Base-by-base conservation (phyloP, 1,140 invertebrate species). In the Caenorhabditis elegans region DNA sequence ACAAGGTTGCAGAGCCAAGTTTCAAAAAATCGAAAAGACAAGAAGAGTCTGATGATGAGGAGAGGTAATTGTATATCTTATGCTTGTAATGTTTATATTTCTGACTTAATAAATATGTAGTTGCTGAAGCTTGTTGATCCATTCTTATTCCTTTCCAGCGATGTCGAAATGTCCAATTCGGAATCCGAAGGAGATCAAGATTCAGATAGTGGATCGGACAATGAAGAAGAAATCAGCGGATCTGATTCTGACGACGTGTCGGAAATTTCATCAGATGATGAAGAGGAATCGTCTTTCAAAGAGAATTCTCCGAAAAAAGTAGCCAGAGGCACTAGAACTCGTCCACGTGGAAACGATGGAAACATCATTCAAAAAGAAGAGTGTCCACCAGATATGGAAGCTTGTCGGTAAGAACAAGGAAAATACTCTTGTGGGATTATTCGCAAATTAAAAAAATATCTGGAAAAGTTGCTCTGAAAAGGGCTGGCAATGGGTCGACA, bases 1-100 rank as follows among this genome's bases (percentile, higher is more conserved):
- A 47, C 4, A 70, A 60, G 36, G n/a, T 28, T 15, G 76, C 28
- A 55, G 26, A 60, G 10, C 53, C 28, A 48, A 47, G 26, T 6
- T 15, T 26, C 3, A 55, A 60, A 43, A 65, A 48, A 28, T n/a
- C 39, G 13, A 22, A 36, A 76, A 43, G 26, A 39, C 15, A 51
- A 49, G 17, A 28, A 46, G 22, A 39, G 43, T 43, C 51, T 60
- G 75, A 70, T 26, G 80, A 76, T 15, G 80, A 82, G 34, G 76
- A 76, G 11, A 51, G 28, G 49, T 47, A 82, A 36, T 17, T 36
- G 22, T 31, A 76, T 10, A 51, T 55, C 31, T 77, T 60, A 46
- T 82, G 75, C 46, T 60, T 80, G 34, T 76, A 5, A 17, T 36
- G 17, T 31, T 6, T 28, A 28, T 26, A 4, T 26, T 10, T 6